Base-by-base conservation (phyloP, 2,113 vertebrate species). In the Spheniscus mendiculus region DNA sequence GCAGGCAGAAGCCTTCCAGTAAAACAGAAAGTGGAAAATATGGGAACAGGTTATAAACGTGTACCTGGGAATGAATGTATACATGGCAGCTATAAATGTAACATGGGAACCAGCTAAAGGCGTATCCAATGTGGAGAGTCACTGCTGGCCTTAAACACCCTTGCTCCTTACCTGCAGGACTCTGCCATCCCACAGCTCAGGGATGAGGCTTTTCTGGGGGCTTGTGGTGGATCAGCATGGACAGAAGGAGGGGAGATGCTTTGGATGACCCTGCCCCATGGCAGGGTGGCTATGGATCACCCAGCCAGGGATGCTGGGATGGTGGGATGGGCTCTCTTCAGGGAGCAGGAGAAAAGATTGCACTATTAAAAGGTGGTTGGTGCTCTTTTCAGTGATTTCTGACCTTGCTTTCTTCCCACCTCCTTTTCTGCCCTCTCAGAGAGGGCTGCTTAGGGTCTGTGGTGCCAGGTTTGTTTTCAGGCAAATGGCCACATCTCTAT, bases 401-500 rank as follows among this genome's bases (percentile, higher is more conserved):
- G 49, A 49, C 5, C 19, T 81, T 50, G 13, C 11, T 50, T 73
- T 74, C 42, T 50, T 74, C 50, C 36, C 17, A 14, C 2, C 14
- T 59, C 38, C 3, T 72, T 52, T 71, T 78, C 36, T 74, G 13
- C 42, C 32, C 16, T 22, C 19, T 34, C 55, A 80, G 36, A 85
- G 16, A 47, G 11, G 25, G 26, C 34, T 92, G 20, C 21, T 67
- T 12, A 47, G 26, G 34, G 19, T 52, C 59, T 34, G n/a, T 4
- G 20, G 38, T 27, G 22, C 7, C 21, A 36, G 42, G 44, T 58
- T 53, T 50, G 49, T 22, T 63, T 87, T 44, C 63, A 77, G 56
- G 20, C 38, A 63, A 61, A 55, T 0, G 2, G 8, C 12, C 26
- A 49, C 12, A 44, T 44, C 55, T 56, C 27, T 38, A 0, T 34